These are phyloP conservation scores for Calonectris borealis DNA, from an alignment of 2,113 vertebrate species.

Conservation along the genomic window DNA sequence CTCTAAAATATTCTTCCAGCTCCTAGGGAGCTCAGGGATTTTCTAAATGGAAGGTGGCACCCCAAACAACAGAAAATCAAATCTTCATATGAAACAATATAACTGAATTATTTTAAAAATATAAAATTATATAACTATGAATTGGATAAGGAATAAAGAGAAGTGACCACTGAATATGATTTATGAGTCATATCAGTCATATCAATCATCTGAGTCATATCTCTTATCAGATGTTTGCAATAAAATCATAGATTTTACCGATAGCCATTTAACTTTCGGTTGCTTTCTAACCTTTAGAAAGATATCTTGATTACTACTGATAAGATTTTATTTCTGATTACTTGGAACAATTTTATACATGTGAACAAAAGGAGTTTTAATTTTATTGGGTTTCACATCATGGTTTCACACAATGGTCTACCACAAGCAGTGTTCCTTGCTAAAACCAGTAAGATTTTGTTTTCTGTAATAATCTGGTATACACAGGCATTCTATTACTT, in stretches of 20 bases:
- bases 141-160: background rate
- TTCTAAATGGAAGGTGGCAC: background rate
- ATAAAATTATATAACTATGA: background rate
- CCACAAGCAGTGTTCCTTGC: background rate
- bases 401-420: background rate
- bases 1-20: background rate
- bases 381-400: background rate
- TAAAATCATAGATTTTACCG: background rate
- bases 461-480: background rate
- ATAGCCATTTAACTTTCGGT: background rate
- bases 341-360: background rate
- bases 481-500: background rate
- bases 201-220: background rate
- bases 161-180: background rate
- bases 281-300: background rate
- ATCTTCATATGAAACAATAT: background rate
- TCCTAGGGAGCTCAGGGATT: background rate
- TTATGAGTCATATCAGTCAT: background rate
- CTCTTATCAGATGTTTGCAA: background rate
- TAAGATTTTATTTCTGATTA: background rate
- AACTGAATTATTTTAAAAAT: background rate
- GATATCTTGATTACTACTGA: background rate
- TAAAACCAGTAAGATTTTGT: background rate
- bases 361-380: background rate
- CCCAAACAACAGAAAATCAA: background rate